These are phyloP conservation scores for Lutraria lutraria DNA, from an alignment of 2,888 invertebrate species.

Conservation along the genomic window DNA sequence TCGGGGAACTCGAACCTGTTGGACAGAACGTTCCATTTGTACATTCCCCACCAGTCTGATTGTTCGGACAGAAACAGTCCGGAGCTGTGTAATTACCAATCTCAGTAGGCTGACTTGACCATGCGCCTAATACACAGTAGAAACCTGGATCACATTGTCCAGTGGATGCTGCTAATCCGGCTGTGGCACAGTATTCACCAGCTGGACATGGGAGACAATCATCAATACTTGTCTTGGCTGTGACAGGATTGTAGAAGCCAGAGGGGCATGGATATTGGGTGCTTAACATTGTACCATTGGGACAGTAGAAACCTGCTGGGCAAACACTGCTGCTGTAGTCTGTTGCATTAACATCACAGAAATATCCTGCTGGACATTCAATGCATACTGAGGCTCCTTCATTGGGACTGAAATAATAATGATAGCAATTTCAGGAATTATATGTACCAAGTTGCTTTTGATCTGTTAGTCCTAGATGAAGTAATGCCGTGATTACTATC, in stretches of 20 bases:
- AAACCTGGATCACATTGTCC: constrained; percentile 83
- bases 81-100: constrained; percentile 79
- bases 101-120: constrained; percentile 80
- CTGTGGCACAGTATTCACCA: constrained; percentile 81
- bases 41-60: constrained; percentile 84
- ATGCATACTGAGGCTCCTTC: constrained; percentile 55
- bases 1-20: constrained; percentile 81
- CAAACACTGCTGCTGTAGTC: constrained; percentile 82
- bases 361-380: constrained; percentile 84
- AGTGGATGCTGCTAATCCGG: constrained; percentile 77
- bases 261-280: constrained; percentile 81
- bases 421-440: background rate
- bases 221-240: constrained; percentile 74
- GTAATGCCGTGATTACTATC: too few relatives aligned
- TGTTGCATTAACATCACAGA: constrained; percentile 78
- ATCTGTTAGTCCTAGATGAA: too few relatives aligned
- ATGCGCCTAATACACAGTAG: constrained; percentile 85
- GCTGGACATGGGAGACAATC: constrained; percentile 84
- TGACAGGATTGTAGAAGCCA: constrained; percentile 81
- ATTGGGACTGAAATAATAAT: constrained; percentile 41
- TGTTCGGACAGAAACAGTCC: constrained; percentile 80
- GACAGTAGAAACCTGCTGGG: constrained; percentile 84
- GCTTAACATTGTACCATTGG: constrained; percentile 81
- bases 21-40: constrained; percentile 83
- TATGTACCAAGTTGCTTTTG: too few relatives aligned